Conservation (phyloP, 2,113 vertebrate genomes). For the Edolisoma coerulescens region DNA sequence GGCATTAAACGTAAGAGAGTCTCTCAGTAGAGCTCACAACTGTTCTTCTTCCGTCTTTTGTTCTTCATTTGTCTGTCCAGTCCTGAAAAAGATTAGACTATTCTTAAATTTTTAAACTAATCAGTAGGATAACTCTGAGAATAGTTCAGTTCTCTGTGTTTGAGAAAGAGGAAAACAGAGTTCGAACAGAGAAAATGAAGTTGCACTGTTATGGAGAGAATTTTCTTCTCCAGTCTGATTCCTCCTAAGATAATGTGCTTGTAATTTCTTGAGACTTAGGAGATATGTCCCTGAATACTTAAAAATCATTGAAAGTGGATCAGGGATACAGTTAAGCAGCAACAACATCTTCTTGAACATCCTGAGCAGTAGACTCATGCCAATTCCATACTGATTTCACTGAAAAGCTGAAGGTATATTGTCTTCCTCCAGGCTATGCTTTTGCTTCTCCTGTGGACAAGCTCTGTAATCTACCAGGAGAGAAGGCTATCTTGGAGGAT, state of each 20-base stretch:
- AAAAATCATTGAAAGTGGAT: neutral
- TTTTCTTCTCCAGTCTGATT: neutral
- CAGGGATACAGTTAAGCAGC: neutral
- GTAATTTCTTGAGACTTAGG: neutral
- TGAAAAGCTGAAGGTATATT: constrained; percentile 4
- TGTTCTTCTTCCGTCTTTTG: neutral
- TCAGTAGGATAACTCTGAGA: neutral
- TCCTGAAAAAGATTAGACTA: neutral
- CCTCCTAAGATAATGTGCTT: neutral
- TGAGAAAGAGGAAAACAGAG: neutral
- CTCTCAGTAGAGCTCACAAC: neutral
- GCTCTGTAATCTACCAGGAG: constrained; percentile 18
- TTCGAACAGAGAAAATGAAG: neutral
- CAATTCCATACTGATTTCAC: neutral
- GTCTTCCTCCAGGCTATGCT: constrained; percentile 29
- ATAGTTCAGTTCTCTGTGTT: neutral
- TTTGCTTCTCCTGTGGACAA: constrained; percentile 32
- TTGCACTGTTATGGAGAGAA: neutral
- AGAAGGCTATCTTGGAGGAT: constrained; percentile 42
- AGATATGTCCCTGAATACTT: neutral
- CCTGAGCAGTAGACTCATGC: neutral
- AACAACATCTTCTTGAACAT: neutral
- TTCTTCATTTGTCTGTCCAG: neutral
- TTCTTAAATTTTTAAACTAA: neutral
- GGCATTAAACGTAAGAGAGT: neutral